phyloP scores from a whole-genome alignment of 2,888 invertebrate species.

The Noctuana brunneofusca region DNA sequence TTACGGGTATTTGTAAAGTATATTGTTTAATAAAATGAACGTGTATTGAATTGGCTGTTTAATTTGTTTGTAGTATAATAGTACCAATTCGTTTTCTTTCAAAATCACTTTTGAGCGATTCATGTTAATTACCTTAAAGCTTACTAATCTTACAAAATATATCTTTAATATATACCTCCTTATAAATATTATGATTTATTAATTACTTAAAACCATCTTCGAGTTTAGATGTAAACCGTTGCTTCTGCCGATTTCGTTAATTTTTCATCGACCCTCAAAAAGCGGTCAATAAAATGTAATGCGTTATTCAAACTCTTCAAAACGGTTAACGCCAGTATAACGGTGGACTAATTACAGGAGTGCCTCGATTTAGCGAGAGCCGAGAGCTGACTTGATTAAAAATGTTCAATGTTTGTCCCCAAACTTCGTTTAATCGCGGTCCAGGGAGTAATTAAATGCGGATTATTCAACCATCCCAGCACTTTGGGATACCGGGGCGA shows the following conservation, averaged over 20 bases:
- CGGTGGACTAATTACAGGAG: slow-evolving; percentile 17
- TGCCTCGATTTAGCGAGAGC: slow-evolving; percentile 1
- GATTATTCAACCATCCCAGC: slow-evolving; percentile 46
- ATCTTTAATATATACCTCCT: too few species aligned
- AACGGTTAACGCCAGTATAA: slow-evolving; percentile 17
- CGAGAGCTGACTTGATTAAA: slow-evolving; percentile 47
- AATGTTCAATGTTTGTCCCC: slow-evolving; percentile 52
- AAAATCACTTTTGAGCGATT: too few species aligned
- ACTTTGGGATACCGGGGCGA: background rate
- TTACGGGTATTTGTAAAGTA: background rate
- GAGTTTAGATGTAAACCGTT: too few species aligned
- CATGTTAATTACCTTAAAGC: too few species aligned
- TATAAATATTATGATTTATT: too few species aligned
- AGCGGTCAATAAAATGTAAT: slow-evolving; percentile 8
- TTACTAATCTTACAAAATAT: too few species aligned
- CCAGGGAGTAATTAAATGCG: slow-evolving; percentile 52
- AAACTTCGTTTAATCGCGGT: slow-evolving; percentile 44
- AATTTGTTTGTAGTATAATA: too few species aligned
- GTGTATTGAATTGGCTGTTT: too few species aligned
- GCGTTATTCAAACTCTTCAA: slow-evolving; percentile 14
- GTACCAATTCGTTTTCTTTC: too few species aligned
- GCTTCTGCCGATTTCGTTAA: too few species aligned
- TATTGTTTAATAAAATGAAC: too few species aligned
- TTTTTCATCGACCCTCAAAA: background rate
- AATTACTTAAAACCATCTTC: too few species aligned